Percentiles rank a stretch among this genome's conserved stretches.
Conservation (phyloP, 1,140 invertebrate species). For the Philotrypesis tridentata region DNA sequence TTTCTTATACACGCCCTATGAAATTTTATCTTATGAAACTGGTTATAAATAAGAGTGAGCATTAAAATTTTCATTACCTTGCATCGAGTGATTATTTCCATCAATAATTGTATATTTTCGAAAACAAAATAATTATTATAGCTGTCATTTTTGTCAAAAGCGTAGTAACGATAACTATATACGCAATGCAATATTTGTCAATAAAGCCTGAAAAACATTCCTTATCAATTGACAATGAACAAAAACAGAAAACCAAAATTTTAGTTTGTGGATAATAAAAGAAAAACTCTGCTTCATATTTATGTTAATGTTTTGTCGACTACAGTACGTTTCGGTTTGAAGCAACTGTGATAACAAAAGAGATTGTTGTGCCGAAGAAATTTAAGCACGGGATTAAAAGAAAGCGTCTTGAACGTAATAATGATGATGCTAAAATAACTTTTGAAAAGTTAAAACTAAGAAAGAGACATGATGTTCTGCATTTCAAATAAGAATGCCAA, state of each 20-base stretch:
- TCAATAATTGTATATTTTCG: constrained; percentile 16
- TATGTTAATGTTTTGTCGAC: neutral
- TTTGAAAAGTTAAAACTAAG: constrained; percentile 17
- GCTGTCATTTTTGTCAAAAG: neutral
- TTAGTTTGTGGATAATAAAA: neutral
- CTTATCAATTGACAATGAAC: neutral
- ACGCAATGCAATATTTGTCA: constrained; percentile 2
- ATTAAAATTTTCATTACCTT: neutral
- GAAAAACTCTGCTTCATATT: neutral
- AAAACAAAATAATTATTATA: neutral
- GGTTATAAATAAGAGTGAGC: neutral
- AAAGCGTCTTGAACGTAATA: constrained; percentile 5
- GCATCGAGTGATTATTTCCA: constrained; percentile 9
- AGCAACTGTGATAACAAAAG: constrained; percentile 49
- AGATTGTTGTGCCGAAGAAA: constrained; percentile 46
- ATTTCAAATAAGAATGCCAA: constrained; percentile 1
- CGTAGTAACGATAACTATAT: neutral
- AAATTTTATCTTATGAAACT: neutral
- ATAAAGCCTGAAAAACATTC: constrained; percentile 32
- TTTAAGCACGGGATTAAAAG: constrained; percentile 8
- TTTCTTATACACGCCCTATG: neutral
- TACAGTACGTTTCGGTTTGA: constrained; percentile 25
- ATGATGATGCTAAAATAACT: constrained; percentile 19
- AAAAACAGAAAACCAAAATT: constrained; percentile 13
- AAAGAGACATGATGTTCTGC: neutral